Evolutionary conservation across 2,113 vertebrate species (phyloP), one percentile per base, ranked within the genome.

Genomic region (Oryzias javanicus): DNA sequence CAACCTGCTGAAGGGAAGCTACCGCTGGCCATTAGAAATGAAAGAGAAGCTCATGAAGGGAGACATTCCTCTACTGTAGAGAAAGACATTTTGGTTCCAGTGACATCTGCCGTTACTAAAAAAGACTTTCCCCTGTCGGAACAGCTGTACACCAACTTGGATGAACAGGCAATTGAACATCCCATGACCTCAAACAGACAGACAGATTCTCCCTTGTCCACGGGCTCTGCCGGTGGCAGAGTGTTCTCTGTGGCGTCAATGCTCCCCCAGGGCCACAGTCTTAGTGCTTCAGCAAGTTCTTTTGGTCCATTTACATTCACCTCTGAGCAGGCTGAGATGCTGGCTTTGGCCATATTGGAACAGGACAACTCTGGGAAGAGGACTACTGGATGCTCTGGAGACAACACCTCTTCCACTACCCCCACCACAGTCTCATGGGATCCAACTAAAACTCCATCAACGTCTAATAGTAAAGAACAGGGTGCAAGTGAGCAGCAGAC

Each of bases 161-260:
- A 95, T 3, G 94, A 92, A 58, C 94, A 97, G 49, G 79, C 83
- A 0, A 82, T 91, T 49, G 89, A 92, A 56, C 78, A 86, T 14
- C 85, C 93, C 4, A 76, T 93, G 65, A 80, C 92, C 0, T 22
- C 89, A 3, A 91, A 67, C 66, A 88, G 94, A 55, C 96, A 97
- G 79, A 89, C 94, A 0, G 96, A 98, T 72, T 98, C 96, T 4
- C 94, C 95, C 0, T 88, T 95, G 90, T 94, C 93, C 17, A 88
- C 91, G 17, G 94, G 90, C 62, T 93, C 94, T 48, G 93, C 90
- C 16, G 94, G 93, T 50, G 94, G 93, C 53, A 90, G 94, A 24
- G 92, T 94, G 53, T 99, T 99, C 82, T 98, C 96, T 0, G 96
- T 99, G 63, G 97, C 97, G 0, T 98, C 97, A 1, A 96, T 99